Evolutionary conservation across 1,140 invertebrate species (phyloP).

Genomic region (Cecropterus lyciades): DNA sequence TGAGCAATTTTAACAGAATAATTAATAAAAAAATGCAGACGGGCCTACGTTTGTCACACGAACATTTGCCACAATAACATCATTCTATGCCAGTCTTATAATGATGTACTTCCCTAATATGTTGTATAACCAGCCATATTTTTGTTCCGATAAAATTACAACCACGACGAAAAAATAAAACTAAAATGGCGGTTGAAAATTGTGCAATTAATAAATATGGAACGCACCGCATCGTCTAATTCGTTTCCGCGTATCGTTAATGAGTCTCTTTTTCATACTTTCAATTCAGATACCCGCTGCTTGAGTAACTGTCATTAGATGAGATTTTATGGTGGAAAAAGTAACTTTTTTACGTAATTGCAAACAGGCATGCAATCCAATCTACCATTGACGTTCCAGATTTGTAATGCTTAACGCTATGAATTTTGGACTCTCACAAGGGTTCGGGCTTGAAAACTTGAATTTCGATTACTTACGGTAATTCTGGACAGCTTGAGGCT

Average conservation of each 20-base stretch:
- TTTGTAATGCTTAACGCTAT: too few relatives aligned
- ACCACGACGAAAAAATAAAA: slow-evolving; percentile 20
- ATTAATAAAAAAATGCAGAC: too few relatives aligned
- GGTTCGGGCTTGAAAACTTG: too few relatives aligned
- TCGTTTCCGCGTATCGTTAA: slow-evolving; percentile 27
- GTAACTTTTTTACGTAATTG: neutral
- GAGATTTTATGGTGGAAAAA: neutral
- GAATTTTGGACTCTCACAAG: too few relatives aligned
- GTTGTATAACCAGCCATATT: slow-evolving; percentile 26
- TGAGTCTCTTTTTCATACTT: slow-evolving; percentile 21
- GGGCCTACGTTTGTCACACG: slow-evolving; percentile 1
- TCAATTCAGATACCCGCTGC: slow-evolving; percentile 9
- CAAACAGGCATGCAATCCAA: neutral
- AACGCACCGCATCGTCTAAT: slow-evolving; percentile 26
- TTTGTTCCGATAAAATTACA: slow-evolving; percentile 26
- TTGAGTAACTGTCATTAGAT: slow-evolving; percentile 12
- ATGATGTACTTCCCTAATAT: neutral
- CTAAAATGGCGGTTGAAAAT: slow-evolving; percentile 23
- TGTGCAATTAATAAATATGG: slow-evolving; percentile 35
- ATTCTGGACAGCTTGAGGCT: too few relatives aligned
- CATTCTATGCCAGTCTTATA: slow-evolving; percentile 22
- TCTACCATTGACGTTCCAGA: neutral
- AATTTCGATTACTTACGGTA: too few relatives aligned
- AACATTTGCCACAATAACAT: slow-evolving; percentile 7
- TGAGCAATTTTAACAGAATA: too few relatives aligned